Conservation (phyloP, 2,797 vertebrate species). For the Buceros bicornis region DNA sequence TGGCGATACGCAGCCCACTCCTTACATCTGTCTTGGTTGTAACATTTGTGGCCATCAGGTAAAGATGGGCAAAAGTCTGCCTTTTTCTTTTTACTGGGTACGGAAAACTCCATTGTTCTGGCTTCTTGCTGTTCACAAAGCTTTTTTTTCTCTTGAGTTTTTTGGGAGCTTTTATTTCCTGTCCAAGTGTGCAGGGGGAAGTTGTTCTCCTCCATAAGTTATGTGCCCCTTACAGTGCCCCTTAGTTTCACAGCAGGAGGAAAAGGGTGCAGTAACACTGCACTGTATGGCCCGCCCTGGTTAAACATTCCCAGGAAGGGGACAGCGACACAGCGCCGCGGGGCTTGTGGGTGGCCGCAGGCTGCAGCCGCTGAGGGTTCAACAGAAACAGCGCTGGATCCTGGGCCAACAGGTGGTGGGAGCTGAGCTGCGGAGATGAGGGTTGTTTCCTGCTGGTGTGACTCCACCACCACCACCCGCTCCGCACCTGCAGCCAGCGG, state of each 20-base stretch:
- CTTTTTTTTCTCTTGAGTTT: constrained; percentile 30
- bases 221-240: constrained; percentile 60
- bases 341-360: background rate
- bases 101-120: constrained; percentile 6
- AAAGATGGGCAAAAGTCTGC: constrained; percentile 6
- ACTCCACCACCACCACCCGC: background rate
- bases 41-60: background rate
- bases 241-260: constrained; percentile 55
- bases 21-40: background rate
- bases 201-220: constrained; percentile 30
- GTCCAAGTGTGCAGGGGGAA: background rate
- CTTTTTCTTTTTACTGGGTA: background rate
- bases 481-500: background rate
- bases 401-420: background rate
- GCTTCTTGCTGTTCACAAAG: constrained; percentile 10
- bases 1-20: accelerated
- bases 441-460: background rate
- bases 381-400: background rate
- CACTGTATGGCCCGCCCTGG: constrained; percentile 26
- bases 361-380: background rate
- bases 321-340: background rate
- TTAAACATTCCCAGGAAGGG: constrained; percentile 69
- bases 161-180: constrained; percentile 50
- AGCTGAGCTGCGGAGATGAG: background rate
- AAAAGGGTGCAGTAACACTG: constrained; percentile 45